Evolutionary conservation across 2,113 vertebrate species (phyloP), one percentile per base, ranked within the genome.

Genomic region (Taxidea taxus): DNA sequence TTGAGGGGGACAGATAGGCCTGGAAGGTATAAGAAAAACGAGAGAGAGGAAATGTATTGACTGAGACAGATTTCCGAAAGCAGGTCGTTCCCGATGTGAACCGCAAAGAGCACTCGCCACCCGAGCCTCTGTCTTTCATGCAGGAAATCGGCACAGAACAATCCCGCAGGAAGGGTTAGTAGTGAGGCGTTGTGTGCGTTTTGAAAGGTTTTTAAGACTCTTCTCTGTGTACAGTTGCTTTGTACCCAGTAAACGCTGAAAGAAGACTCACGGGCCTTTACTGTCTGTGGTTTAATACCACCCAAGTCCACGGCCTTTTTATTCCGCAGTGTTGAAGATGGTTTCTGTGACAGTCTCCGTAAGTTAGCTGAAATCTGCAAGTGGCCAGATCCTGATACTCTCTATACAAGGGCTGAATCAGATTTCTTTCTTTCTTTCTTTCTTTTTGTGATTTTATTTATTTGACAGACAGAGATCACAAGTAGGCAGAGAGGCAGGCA

Each of bases 1-100:
- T 87, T 85, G 95, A 62, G 74, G 82, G 27, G 72, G 89, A 83
- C 62, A 88, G 3, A 85, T 84, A 85, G 72, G 39, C 84, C 84
- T 72, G 49, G 64, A 77, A 88, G 68, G 49, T 83, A 2, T 81
- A 88, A 90, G 74, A 95, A 96, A 96, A 83, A 74, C 8, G 82
- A 86, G 4, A 39, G 25, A 86, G 82, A 88, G 60, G 64, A 85
- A 90, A 44, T 62, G 56, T 25, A 72, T 74, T 23, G 62, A 44
- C 34, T 81, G 68, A 90, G 86, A 39, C 60, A 95, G 77, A 89
- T 77, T 88, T 34, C 70, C 87, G 66, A 58, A 89, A 75, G 81
- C 82, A 82, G 54, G 51, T 56, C 54, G 44, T 91, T 81, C 0
- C 1, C 49, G 34, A 68, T 78, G 34, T 37, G 82, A 66, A 39